Evolutionary conservation across 1,140 invertebrate species (phyloP).

Genomic region (Scaptomyza pallida): DNA sequence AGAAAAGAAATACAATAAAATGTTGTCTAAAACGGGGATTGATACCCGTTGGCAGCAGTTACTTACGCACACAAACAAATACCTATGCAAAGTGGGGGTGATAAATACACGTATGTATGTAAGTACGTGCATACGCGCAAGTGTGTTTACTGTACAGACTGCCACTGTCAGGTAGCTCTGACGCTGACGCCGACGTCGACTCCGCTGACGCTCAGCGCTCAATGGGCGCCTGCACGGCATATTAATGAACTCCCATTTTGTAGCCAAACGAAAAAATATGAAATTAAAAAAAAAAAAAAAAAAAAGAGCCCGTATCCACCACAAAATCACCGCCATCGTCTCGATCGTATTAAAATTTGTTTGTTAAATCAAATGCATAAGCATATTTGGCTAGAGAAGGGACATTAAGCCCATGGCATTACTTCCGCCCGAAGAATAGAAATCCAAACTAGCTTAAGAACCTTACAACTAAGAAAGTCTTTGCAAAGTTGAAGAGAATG

Average conservation of each 20-base stretch:
- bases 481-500: no score
- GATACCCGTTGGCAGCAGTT: conserved; percentile 66
- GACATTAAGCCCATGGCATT: conserved; percentile 5
- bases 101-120: conserved; percentile 18
- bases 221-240: conserved; percentile 69
- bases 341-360: conserved; percentile 41
- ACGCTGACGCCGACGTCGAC: conserved; percentile 41
- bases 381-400: not conserved
- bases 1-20: conserved; percentile 50
- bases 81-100: conserved; percentile 68
- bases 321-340: conserved; percentile 7
- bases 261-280: conserved; percentile 71
- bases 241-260: conserved; percentile 79
- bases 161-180: conserved; percentile 67
- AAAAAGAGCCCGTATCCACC: conserved; percentile 57
- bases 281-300: conserved; percentile 60
- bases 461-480: not conserved
- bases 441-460: not conserved
- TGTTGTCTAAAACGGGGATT: conserved; percentile 64
- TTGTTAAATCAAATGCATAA: conserved; percentile 6
- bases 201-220: conserved; percentile 52
- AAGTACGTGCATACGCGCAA: conserved; percentile 5
- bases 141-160: conserved; percentile 39
- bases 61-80: conserved; percentile 12
- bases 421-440: conserved; percentile 6